These are phyloP conservation scores for Rhineura floridana DNA, from an alignment of 2,113 vertebrate genomes.

Conservation along the genomic window DNA sequence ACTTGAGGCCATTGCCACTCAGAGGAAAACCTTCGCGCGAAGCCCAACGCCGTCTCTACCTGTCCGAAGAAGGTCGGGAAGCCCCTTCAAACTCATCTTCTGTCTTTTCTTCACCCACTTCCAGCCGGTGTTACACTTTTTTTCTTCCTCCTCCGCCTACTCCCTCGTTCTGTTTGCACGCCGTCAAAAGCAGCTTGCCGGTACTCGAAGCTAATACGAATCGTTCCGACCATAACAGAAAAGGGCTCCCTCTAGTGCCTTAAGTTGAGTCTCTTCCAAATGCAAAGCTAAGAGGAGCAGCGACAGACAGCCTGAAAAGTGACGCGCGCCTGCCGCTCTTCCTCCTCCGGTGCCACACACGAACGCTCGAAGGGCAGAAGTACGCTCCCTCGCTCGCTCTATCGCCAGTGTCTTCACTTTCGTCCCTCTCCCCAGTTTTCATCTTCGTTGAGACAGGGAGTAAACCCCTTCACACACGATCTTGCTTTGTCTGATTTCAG, in stretches of 20 bases:
- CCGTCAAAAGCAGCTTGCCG: too few relatives aligned
- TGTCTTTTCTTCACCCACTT: not conserved
- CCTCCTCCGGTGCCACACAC: too few relatives aligned
- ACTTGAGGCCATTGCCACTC: not conserved
- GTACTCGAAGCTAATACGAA: not conserved
- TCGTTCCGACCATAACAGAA: conserved; percentile 4
- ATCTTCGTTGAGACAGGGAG: too few relatives aligned
- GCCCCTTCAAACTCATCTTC: not conserved
- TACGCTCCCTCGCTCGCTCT: too few relatives aligned
- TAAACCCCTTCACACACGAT: too few relatives aligned
- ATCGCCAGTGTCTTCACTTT: too few relatives aligned
- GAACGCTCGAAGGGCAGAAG: too few relatives aligned
- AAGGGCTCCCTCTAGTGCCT: too few relatives aligned
- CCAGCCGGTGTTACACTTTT: not conserved
- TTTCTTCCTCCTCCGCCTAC: not conserved
- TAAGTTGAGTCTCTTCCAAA: not conserved
- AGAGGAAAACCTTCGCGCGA: not conserved
- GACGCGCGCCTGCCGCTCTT: too few relatives aligned
- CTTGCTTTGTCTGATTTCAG: too few relatives aligned
- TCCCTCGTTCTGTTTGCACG: not conserved
- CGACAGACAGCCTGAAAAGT: too few relatives aligned
- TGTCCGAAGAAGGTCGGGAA: not conserved
- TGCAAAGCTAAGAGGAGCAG: not conserved
- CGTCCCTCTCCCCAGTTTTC: too few relatives aligned
- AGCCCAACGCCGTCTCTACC: not conserved